Evolutionary conservation across 30 jellyfish, hydroid and myxozoan genomes (phyloP), one percentile per base, ranked within the genome.

Genomic region (Aurelia aurita complex sp. Pacific): DNA sequence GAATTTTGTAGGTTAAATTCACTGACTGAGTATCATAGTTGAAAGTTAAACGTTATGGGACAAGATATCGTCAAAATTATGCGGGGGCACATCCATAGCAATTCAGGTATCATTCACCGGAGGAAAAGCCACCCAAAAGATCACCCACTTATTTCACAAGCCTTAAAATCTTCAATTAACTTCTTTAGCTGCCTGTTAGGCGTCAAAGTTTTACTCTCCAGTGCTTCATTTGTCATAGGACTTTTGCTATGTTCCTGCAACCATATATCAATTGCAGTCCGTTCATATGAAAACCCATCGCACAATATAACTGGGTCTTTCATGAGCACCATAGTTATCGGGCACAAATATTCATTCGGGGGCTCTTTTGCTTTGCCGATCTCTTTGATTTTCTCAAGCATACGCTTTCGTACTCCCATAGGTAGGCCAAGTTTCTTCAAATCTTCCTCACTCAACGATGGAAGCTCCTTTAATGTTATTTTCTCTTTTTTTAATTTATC

Each of bases 101-200:
- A 46, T 9, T 46, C 8, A 9, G 57, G 12, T 46, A 46, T 46
- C 57, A 46, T 4, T 0, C 57, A 46, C 57, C 57, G 14, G 14
- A 46, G 14, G 14, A 46, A 46, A 8, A 6, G 14, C 57, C 15
- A 46, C 57, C 57, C 57, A 5, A 6, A 46, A 46, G 8, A 14
- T 46, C 57, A 46, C 12, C 12, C 57, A 6, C 57, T 46, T 46
- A 46, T 16, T 17, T 34, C 61, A 51, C 63, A n/a, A 8, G 40
- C 84, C 18, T 69, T 69, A 70, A 68, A 85, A 67, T 85, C 94
- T 29, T 85, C 94, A 40, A 85, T 85, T 52, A 85, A 73, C 53
- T 85, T 85, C 79, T 85, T 85, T 33, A 85, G 59, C 73, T 85
- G 94, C 38, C 94, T 74, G 69, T 85, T 85, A 5, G 94, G 89